Evolutionary conservation across 2,888 invertebrate species (phyloP).

Genomic region (Eristalinus aeneus): DNA sequence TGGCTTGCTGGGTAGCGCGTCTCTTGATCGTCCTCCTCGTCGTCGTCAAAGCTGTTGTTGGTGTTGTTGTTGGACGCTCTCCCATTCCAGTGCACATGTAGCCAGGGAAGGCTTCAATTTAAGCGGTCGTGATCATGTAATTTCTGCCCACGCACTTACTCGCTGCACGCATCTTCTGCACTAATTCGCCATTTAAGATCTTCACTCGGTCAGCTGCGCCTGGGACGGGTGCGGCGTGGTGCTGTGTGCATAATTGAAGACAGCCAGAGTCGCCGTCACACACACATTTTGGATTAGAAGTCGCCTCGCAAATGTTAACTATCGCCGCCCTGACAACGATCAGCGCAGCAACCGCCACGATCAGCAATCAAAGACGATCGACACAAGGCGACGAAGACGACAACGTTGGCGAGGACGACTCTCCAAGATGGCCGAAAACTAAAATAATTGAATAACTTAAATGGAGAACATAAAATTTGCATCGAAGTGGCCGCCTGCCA

Average conservation of each 20-base stretch:
- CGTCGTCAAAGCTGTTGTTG: slow-evolving; percentile 50
- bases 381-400: background rate
- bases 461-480: slow-evolving; percentile 69
- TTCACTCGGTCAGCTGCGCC: slow-evolving; percentile 58
- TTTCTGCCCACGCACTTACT: slow-evolving; percentile 79
- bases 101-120: slow-evolving; percentile 72
- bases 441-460: slow-evolving; percentile 69
- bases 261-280: slow-evolving; percentile 34
- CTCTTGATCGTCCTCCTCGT: slow-evolving; percentile 23
- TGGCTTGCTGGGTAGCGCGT: slow-evolving; percentile 28
- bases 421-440: slow-evolving; percentile 66
- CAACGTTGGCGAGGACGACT: slow-evolving; percentile 6
- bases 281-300: slow-evolving; percentile 63
- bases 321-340: slow-evolving; percentile 9
- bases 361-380: background rate
- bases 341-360: background rate
- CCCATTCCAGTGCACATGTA: slow-evolving; percentile 38
- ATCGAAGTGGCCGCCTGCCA: slow-evolving; percentile 66
- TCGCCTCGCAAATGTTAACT: slow-evolving; percentile 54
- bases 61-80: slow-evolving; percentile 14
- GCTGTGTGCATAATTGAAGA: slow-evolving; percentile 50
- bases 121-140: slow-evolving; percentile 81
- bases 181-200: slow-evolving; percentile 70
- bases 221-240: background rate
- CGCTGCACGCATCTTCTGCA: slow-evolving; percentile 69